These are phyloP conservation scores for Corydoras sp. DNA, from an alignment of 2,113 vertebrate species.

Conservation along the genomic window DNA sequence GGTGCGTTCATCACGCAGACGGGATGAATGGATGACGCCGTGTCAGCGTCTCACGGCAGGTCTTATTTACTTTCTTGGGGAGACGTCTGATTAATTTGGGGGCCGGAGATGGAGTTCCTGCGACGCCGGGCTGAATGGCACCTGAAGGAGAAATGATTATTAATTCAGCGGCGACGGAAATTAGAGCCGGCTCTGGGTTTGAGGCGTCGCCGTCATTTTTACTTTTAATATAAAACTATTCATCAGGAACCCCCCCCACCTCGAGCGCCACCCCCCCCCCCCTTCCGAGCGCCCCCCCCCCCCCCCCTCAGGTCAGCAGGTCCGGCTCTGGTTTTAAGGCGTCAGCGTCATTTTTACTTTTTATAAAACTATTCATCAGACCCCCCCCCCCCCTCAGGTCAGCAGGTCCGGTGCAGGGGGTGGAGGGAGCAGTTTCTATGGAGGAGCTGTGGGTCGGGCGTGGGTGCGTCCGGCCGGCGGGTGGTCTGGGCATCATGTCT, in stretches of 20 bases:
- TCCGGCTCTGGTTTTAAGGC: constrained; percentile 5
- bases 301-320: no score
- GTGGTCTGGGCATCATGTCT: constrained; percentile 33
- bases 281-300: neutral
- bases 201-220: constrained; percentile 24
- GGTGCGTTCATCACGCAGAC: constrained; percentile 40
- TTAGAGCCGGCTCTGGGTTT: constrained; percentile 20
- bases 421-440: constrained; percentile 26
- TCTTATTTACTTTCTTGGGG: constrained; percentile 47
- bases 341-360: constrained; percentile 26
- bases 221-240: constrained; percentile 25
- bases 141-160: constrained; percentile 46
- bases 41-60: constrained; percentile 31
- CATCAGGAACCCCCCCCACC: neutral
- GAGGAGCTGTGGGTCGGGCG: neutral
- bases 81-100: constrained; percentile 47
- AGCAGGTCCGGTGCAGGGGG: neutral
- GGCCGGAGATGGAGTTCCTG: constrained; percentile 41
- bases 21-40: constrained; percentile 43
- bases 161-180: constrained; percentile 47
- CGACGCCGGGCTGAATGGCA: constrained; percentile 32
- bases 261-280: no score
- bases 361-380: neutral
- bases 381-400: neutral
- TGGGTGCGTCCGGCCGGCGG: no score